Evolutionary conservation across 2,113 vertebrate species (phyloP).

Genomic region (Patagioenas fasciata): DNA sequence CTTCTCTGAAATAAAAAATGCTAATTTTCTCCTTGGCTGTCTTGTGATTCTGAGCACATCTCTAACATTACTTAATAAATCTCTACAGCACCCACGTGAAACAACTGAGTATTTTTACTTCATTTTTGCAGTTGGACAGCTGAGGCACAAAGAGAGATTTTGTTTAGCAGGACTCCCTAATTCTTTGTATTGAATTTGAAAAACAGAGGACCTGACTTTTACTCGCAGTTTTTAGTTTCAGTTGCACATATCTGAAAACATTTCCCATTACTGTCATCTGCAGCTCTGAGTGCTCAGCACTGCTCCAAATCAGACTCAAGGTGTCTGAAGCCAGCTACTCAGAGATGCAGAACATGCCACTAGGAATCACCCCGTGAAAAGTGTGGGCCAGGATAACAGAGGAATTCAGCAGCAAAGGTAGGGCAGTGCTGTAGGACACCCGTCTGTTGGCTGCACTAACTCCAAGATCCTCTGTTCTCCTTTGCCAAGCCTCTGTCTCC

Average conservation of each 20-base stretch:
- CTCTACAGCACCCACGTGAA: neutral
- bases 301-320: neutral
- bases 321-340: neutral
- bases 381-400: neutral
- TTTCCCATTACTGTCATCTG: neutral
- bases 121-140: neutral
- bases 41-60: conserved; percentile 3
- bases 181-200: neutral
- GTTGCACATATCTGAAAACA: neutral
- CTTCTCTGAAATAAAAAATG: conserved; percentile 20
- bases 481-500: neutral
- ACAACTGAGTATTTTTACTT: neutral
- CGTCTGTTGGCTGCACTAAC: neutral
- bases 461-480: neutral
- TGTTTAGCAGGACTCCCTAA: neutral
- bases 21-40: neutral
- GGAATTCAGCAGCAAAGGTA: neutral
- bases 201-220: neutral
- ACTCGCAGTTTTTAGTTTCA: neutral
- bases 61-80: neutral
- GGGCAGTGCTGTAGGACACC: neutral
- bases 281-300: neutral
- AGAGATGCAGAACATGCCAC: neutral
- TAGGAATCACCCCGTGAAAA: neutral
- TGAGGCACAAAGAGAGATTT: neutral